Percentiles rank a stretch among this genome's conserved stretches.
These are phyloP conservation scores for Chalcosyrphus nemorum DNA, from an alignment of 2,888 invertebrate species.

Conservation along the genomic window DNA sequence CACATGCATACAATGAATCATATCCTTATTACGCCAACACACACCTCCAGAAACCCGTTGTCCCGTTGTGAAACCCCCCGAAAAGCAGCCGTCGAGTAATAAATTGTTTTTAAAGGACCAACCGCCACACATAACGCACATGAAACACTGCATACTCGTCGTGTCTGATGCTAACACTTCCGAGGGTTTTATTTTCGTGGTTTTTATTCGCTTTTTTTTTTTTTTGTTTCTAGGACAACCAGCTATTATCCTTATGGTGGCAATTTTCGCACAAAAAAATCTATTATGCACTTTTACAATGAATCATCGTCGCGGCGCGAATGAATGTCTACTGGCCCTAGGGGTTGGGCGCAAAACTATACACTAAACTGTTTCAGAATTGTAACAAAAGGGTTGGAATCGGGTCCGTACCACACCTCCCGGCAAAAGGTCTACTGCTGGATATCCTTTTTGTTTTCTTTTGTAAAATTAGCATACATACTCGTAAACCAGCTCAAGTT, in stretches of 20 bases:
- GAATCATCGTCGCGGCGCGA: conserved; percentile 49
- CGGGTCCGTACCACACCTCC: conserved; percentile 14
- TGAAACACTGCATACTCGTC: conserved; percentile 15
- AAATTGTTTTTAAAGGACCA: conserved; percentile 62
- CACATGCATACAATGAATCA: conserved; percentile 69
- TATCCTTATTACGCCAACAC: conserved; percentile 69
- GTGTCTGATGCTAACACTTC: conserved; percentile 48
- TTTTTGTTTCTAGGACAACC: conserved; percentile 13
- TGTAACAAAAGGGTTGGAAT: conserved; percentile 42
- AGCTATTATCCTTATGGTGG: conserved; percentile 66
- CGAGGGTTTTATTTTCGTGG: conserved; percentile 37
- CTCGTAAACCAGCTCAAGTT: conserved; percentile 64
- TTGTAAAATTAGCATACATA: conserved; percentile 64
- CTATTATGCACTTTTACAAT: conserved; percentile 67
- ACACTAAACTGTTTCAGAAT: conserved; percentile 64
- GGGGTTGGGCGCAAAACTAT: conserved; percentile 30
- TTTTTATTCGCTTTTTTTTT: background rate
- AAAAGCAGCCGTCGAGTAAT: conserved; percentile 33
- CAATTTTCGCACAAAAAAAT: conserved; percentile 65
- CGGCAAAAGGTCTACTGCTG: background rate
- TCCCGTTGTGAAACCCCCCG: background rate
- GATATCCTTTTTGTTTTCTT: conserved; percentile 20
- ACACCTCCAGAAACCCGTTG: conserved; percentile 46
- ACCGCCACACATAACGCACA: conserved; percentile 42
- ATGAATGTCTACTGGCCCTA: conserved; percentile 36